phyloP scores from a whole-genome alignment of 2,888 invertebrate species.

The Nineta flava region DNA sequence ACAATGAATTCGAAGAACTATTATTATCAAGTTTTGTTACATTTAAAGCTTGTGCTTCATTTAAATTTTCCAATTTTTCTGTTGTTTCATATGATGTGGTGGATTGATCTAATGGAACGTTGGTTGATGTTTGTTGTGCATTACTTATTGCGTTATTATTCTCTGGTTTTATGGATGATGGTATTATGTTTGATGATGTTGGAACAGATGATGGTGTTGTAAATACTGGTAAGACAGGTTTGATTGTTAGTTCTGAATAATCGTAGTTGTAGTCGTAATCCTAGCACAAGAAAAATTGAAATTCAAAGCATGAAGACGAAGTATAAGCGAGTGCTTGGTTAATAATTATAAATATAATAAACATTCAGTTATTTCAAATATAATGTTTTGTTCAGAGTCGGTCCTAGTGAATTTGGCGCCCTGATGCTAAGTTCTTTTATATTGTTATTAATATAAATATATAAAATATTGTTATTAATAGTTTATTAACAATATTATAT shows the following conservation, averaged over 20 bases:
- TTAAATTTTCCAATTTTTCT: background rate
- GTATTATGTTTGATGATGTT: slow-evolving; percentile 4
- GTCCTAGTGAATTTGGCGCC: too few species aligned
- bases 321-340: too few species aligned
- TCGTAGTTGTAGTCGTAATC: slow-evolving; percentile 60
- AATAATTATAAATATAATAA: too few species aligned
- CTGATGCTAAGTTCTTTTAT: too few species aligned
- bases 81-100: background rate
- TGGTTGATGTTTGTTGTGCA: background rate
- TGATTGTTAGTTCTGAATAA: slow-evolving; percentile 53
- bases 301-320: too few species aligned
- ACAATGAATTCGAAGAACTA: background rate
- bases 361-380: too few species aligned
- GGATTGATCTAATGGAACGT: background rate
- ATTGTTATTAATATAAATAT: too few species aligned
- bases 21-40: background rate
- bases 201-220: slow-evolving; percentile 12
- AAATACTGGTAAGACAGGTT: slow-evolving; percentile 29
- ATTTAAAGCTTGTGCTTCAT: background rate
- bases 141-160: background rate
- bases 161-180: background rate
- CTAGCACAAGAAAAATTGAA: slow-evolving; percentile 28
- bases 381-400: too few species aligned
- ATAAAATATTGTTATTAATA: too few species aligned
- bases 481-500: too few species aligned